phyloP scores from a whole-genome alignment of 2,113 vertebrate genomes.

The Ailurus styani region DNA sequence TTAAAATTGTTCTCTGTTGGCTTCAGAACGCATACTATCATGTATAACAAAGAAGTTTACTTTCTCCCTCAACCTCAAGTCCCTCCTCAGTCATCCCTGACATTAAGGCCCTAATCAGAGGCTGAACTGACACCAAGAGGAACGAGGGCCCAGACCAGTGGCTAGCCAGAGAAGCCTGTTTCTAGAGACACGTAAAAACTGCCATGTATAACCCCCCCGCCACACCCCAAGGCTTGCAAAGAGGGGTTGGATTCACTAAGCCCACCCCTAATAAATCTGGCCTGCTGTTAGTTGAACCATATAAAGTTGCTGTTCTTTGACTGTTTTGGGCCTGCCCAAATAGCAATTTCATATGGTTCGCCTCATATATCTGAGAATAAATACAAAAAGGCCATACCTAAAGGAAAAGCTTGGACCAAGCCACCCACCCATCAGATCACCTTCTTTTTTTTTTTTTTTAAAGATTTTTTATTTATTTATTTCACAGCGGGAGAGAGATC shows the following conservation, averaged over 20 bases:
- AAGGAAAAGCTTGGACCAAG: not conserved
- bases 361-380: not conserved
- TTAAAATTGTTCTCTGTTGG: not conserved
- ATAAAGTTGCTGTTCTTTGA: not conserved
- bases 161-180: not conserved
- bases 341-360: not conserved
- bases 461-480: no score
- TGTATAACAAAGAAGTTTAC: not conserved
- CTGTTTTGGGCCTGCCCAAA: not conserved
- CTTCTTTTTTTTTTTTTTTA: no score
- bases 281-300: not conserved
- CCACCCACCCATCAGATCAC: not conserved
- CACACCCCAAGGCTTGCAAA: not conserved
- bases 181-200: not conserved
- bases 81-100: not conserved
- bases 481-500: no score
- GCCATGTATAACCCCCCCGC: not conserved
- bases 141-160: not conserved
- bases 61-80: not conserved
- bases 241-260: not conserved
- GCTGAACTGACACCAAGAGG: not conserved
- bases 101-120: not conserved
- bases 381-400: not conserved
- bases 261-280: not conserved
- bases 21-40: not conserved